Percentiles rank a stretch among this genome's conserved stretches.
Evolutionary conservation across 2,113 vertebrate species (phyloP).

Genomic region (Typhlomys cinereus): DNA sequence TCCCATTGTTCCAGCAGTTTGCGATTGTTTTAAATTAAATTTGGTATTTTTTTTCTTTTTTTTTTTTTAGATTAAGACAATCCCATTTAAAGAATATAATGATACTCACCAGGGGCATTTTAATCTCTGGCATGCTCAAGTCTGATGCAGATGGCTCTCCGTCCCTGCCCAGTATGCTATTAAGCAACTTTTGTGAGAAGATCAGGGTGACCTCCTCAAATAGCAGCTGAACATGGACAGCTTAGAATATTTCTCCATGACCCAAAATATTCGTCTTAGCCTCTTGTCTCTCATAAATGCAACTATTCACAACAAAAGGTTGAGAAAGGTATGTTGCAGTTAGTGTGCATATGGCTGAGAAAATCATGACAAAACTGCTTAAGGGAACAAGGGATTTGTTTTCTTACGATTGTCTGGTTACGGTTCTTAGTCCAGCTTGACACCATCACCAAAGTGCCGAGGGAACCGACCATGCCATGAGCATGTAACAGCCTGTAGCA

Average conservation of each 20-base stretch:
- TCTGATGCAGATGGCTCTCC: neutral
- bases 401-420: too few relatives aligned
- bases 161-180: neutral
- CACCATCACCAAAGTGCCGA: too few relatives aligned
- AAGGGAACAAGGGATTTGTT: too few relatives aligned
- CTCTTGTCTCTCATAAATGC: neutral
- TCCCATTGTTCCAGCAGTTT: too few relatives aligned
- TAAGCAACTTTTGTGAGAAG: slow-evolving; percentile 9
- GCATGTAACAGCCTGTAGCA: too few relatives aligned
- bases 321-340: neutral
- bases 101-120: neutral
- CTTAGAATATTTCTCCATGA: neutral
- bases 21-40: too few relatives aligned
- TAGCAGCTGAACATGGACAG: neutral
- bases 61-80: too few relatives aligned
- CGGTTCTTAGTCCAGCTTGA: too few relatives aligned
- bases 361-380: too few relatives aligned
- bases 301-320: slow-evolving; percentile 31
- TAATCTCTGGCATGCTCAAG: neutral
- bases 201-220: neutral
- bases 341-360: too few relatives aligned
- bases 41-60: too few relatives aligned
- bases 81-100: neutral
- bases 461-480: too few relatives aligned
- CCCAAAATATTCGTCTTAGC: neutral